Base-by-base conservation (phyloP, 2,797 vertebrate species). In the Oreochromis grahami region DNA sequence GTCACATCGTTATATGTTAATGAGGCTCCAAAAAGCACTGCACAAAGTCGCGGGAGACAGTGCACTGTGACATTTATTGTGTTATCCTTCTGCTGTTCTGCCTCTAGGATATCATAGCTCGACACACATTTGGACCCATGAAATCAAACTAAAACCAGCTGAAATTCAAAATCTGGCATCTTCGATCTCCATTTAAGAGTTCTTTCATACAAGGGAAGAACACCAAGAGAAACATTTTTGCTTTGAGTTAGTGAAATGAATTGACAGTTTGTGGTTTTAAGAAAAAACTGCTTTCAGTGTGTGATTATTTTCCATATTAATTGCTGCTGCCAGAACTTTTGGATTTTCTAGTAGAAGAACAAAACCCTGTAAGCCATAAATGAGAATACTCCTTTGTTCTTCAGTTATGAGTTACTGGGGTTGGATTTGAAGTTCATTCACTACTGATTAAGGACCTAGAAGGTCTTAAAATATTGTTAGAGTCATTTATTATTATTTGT, bases 1-100 rank as follows among this genome's bases (percentile, higher is more conserved):
- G 79, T 90, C 84, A 88, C 76, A n/a, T 82, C 72, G 48, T 87
- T 78, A 81, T 83, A 15, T 63, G 72, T 91, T 86, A 86, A 83
- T 52, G 14, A 83, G 76, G 58, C 58, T 52, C 83, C 15, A 81
- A 86, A 76, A 65, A 85, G 86, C 41, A 68, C 74, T 53, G 4
- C 81, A 63, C 79, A 72, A n/a, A 63, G 58, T 86, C 58, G 7
- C 3, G 29, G 26, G 34, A 53, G 48, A 65, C 11, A 6, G n/a
- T 34, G 43, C 36, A 32, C 29, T n/a, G 53, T 5, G 24, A 29
- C 76, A 76, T 24, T 7, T 74, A 19, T 79, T 81, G 55, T 45
- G 50, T 32, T 70, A 29, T 19, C 19, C 6, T 19, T 51, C 43
- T 79, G 63, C 15, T n/a, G 36, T 55, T 82, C 29, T 90, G 6